Evolutionary conservation across 2,113 vertebrate genomes (phyloP).

Genomic region (Neotoma lepida): DNA sequence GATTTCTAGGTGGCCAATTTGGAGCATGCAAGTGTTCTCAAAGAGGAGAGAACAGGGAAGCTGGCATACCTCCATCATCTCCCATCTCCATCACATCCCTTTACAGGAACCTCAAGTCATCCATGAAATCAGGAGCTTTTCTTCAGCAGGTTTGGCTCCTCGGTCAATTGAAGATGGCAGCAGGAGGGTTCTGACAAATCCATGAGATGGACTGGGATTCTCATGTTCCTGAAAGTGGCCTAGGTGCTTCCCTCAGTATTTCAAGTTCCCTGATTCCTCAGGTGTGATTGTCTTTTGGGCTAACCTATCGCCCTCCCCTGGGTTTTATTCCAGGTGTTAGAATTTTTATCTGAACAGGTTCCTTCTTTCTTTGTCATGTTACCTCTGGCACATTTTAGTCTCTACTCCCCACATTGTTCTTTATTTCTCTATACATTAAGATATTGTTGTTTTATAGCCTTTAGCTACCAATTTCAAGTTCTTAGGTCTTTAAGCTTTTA

Average conservation of each 20-base stretch:
- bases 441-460: background rate
- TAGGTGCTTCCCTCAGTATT: background rate
- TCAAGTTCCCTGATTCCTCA: background rate
- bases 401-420: slow-evolving; percentile 10
- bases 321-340: background rate
- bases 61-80: background rate
- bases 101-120: background rate
- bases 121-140: background rate
- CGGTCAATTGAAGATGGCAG: background rate
- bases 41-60: background rate
- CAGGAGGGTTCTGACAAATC: background rate
- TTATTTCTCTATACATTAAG: background rate
- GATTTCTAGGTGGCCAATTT: background rate
- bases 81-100: no score
- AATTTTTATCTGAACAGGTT: background rate
- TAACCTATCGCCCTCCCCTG: background rate
- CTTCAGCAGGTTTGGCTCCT: background rate
- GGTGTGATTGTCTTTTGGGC: background rate
- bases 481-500: background rate
- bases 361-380: background rate
- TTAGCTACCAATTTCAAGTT: background rate
- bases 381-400: background rate
- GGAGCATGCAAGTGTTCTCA: background rate
- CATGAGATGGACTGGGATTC: no score
- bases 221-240: background rate